Evolutionary conservation across 2,113 vertebrate genomes (phyloP).

Genomic region (Mesocricetus auratus): DNA sequence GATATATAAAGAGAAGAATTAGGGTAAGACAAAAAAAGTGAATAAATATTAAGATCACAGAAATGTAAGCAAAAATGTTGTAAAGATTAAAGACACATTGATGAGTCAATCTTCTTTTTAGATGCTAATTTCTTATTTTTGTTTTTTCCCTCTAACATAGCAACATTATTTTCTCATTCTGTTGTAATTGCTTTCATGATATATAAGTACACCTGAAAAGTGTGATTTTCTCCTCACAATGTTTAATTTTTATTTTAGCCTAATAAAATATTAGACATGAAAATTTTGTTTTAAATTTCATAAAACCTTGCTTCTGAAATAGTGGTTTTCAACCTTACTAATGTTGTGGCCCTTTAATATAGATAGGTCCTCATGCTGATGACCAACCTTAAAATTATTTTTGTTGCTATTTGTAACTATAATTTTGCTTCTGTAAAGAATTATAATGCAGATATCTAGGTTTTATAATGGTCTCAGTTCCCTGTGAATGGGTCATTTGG

Average conservation of each 20-base stretch:
- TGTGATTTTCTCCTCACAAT: not conserved
- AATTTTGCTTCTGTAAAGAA: not conserved
- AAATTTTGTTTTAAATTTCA: not conserved
- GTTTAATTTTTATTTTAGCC: not conserved
- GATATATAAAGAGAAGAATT: slow-evolving; percentile 44
- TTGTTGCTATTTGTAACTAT: not conserved
- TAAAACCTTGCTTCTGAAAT: not conserved
- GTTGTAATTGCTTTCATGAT: not conserved
- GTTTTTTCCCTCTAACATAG: not conserved
- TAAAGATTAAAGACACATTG: not conserved
- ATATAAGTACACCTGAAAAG: not conserved
- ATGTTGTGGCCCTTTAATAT: not conserved
- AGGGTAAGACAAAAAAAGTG: not conserved
- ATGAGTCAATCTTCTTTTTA: not conserved
- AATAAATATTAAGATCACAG: slow-evolving; percentile 45
- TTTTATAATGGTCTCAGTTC: not conserved
- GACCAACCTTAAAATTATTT: not conserved
- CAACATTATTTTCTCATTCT: not conserved
- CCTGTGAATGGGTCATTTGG: not conserved
- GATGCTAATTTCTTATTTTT: not conserved
- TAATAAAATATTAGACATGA: not conserved
- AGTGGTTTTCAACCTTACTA: too few relatives aligned
- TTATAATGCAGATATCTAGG: not conserved
- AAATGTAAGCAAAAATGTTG: not conserved
- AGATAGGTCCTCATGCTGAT: not conserved